phyloP scores from a whole-genome alignment of 2,113 vertebrate genomes.

The Lontra canadensis region DNA sequence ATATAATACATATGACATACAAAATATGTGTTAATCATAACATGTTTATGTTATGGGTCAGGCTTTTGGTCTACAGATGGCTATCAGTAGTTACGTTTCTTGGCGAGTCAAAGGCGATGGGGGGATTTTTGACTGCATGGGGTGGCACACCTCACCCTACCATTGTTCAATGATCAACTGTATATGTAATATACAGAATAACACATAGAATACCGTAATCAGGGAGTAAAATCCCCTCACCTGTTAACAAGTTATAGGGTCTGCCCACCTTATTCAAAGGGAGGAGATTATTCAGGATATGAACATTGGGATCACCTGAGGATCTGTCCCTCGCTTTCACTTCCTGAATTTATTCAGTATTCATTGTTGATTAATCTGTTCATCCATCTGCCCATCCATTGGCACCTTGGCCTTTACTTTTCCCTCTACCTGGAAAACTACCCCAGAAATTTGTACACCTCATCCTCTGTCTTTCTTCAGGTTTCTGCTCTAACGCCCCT shows the following conservation, averaged over 20 bases:
- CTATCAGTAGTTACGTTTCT: background rate
- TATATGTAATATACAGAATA: background rate
- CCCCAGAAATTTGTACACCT: background rate
- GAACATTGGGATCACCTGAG: background rate
- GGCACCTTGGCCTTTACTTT: constrained; percentile 2
- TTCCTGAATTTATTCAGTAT: constrained; percentile 4
- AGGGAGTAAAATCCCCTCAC: background rate
- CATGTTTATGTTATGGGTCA: background rate
- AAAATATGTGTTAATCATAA: background rate
- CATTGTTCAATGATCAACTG: background rate
- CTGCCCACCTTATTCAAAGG: background rate
- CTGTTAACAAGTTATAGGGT: background rate
- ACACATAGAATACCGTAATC: background rate
- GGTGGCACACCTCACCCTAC: background rate
- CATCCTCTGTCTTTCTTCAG: background rate
- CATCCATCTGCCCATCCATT: background rate
- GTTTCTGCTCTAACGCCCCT: background rate
- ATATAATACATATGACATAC: background rate
- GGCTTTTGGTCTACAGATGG: background rate
- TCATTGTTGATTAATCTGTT: background rate
- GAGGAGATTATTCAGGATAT: background rate
- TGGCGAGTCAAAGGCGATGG: background rate
- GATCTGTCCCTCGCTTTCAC: background rate
- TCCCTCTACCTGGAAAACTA: background rate
- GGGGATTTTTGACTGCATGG: background rate